These are phyloP conservation scores for Pseudorectes ferrugineus DNA, from an alignment of 2,113 vertebrate genomes.

Conservation along the genomic window DNA sequence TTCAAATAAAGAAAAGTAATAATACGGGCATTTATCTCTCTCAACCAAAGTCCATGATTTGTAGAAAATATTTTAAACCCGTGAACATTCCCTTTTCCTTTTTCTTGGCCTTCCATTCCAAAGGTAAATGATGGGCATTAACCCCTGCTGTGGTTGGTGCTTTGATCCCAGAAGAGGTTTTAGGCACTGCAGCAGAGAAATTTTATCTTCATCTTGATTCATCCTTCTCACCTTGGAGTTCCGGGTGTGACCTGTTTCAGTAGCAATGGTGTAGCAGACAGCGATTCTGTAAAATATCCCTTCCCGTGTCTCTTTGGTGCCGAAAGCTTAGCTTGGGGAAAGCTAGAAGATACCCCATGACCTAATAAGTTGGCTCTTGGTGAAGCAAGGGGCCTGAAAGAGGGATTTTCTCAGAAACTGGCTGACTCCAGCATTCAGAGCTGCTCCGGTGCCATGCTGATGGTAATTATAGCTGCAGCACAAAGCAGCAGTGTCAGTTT, in stretches of 20 bases:
- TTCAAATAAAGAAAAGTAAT: neutral
- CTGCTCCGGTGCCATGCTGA: conserved; percentile 24
- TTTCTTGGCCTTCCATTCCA: neutral
- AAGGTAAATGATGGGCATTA: neutral
- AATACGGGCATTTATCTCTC: neutral
- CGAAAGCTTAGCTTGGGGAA: neutral
- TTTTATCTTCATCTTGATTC: neutral
- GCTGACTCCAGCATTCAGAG: neutral
- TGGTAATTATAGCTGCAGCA: conserved; percentile 57
- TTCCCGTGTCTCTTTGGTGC: neutral
- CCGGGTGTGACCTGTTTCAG: neutral
- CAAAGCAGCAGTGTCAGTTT: conserved; percentile 53
- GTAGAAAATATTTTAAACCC: neutral
- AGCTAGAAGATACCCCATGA: neutral
- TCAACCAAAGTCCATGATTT: neutral
- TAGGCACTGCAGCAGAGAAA: neutral
- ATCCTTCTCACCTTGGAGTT: neutral
- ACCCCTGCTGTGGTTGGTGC: neutral
- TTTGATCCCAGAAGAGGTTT: neutral
- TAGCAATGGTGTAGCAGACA: rapidly evolving
- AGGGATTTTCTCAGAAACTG: neutral
- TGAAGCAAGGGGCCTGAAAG: neutral
- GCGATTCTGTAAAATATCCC: neutral
- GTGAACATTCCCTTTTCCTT: neutral
- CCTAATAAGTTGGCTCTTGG: neutral